phyloP scores from a whole-genome alignment of 2,113 vertebrate species.

The Penelope pileata region DNA sequence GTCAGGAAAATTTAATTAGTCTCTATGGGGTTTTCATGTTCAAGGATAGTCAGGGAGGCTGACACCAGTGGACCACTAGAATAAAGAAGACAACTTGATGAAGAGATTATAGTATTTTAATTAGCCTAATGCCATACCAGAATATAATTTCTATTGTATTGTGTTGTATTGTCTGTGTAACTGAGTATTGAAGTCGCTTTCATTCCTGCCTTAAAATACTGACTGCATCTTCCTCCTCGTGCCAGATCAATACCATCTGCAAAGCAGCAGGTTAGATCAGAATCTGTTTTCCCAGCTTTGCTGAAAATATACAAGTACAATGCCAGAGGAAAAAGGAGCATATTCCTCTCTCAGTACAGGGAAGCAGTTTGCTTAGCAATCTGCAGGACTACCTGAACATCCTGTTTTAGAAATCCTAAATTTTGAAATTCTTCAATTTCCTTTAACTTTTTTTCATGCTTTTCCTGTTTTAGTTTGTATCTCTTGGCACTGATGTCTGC shows the following conservation, averaged over 20 bases:
- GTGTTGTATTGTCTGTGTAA: background rate
- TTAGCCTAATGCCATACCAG: background rate
- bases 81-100: conserved; percentile 28
- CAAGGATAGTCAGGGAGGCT: background rate
- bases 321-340: background rate
- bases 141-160: conserved; percentile 14
- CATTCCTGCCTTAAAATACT: background rate
- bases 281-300: background rate
- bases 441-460: background rate
- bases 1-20: conserved; percentile 32
- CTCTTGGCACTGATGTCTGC: background rate
- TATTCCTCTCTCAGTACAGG: background rate
- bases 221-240: background rate
- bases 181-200: conserved; percentile 33
- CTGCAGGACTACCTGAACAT: background rate
- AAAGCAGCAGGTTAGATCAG: background rate
- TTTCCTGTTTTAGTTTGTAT: background rate
- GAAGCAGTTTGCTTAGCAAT: background rate
- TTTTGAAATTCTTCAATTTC: background rate
- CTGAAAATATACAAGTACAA: background rate
- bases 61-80: conserved; percentile 1
- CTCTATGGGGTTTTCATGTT: conserved; percentile 1
- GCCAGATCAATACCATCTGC: background rate
- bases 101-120: conserved; percentile 18
- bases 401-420: background rate